Base-by-base conservation (phyloP, 2,888 invertebrate species). In the Agrochola macilenta region DNA sequence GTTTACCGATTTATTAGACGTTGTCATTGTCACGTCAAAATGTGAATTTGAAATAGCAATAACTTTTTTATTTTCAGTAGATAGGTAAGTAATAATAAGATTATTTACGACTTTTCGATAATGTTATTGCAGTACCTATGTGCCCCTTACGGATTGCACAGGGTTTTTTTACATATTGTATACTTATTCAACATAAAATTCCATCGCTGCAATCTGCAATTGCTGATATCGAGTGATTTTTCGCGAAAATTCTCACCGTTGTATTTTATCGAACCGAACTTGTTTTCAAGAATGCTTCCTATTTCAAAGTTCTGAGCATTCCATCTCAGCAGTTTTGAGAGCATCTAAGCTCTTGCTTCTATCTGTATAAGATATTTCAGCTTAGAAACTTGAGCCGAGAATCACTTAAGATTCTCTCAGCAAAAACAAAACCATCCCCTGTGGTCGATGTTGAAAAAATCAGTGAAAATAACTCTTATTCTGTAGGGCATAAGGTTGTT, bases 381-480 rank as follows among this genome's bases (percentile, higher is more conserved):
- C 81, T 84, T 76, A 65, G 43, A 78, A 49, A 73, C 64, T n/a
- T 69, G 66, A 68, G 52, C 60, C 60, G 30, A 69, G 58, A 74
- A 69, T 58, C 66, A 65, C 61, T 30, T 49, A 66, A 65, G 60
- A 68, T 68, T 65, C 57, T 14, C 63, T 95, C 89, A 96, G 87
- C 96, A 96, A 89, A 94, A 96, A 91, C 95, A 95, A 90, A 96
- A 96, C 96, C 96, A 96, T 46, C 95, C 95, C 69, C 96, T 93
- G 77, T 96, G 95, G 60, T 93, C 91, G 61, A 94, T 95, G 85
- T 95, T 96, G 81, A 96, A 96, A 89, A 96, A 96, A 84, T 96
- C 96, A 0, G 92, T 92, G 74, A 96, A 94, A 86, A 96, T 95
- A 71, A 95, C 93, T 86, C 95, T 93, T 94, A 96, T 93, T 84